phyloP scores from a whole-genome alignment of 2,797 vertebrate species.

The Mareca penelope region DNA sequence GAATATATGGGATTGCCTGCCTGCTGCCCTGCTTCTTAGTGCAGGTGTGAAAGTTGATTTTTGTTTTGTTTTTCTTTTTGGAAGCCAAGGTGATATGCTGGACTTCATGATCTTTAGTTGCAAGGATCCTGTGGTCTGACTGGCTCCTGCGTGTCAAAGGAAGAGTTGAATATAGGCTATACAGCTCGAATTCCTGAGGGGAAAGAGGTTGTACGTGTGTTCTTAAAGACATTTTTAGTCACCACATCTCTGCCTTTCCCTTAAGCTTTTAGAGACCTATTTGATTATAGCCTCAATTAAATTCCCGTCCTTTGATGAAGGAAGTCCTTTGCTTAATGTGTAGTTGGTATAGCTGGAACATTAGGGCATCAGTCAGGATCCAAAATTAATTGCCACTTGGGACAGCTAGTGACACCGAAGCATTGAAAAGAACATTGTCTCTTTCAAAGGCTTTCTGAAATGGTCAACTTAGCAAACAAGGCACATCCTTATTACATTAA shows the following conservation, averaged over 20 bases:
- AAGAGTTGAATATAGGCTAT: neutral
- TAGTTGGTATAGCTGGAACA: neutral
- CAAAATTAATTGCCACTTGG: slow-evolving; percentile 55
- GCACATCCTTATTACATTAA: neutral
- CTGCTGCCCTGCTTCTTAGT: neutral
- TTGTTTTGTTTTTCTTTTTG: neutral
- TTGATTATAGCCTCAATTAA: slow-evolving; percentile 56
- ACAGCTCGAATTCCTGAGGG: neutral
- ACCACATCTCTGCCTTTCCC: neutral
- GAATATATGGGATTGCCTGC: neutral
- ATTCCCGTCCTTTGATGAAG: slow-evolving; percentile 42
- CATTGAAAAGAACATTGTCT: neutral
- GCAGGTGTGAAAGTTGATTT: neutral
- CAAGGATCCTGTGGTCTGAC: neutral
- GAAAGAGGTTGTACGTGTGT: neutral
- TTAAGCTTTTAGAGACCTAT: slow-evolving; percentile 5
- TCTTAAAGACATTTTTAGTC: slow-evolving; percentile 31
- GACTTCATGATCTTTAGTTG: neutral
- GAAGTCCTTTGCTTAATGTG: slow-evolving; percentile 5
- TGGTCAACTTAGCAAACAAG: slow-evolving; percentile 1
- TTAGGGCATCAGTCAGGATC: slow-evolving; percentile 16
- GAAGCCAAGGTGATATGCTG: rapidly evolving
- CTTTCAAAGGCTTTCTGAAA: slow-evolving; percentile 37
- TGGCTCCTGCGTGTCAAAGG: neutral
- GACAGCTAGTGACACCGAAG: neutral